phyloP scores from a whole-genome alignment of 2,113 vertebrate species.

The Sardina pilchardus region DNA sequence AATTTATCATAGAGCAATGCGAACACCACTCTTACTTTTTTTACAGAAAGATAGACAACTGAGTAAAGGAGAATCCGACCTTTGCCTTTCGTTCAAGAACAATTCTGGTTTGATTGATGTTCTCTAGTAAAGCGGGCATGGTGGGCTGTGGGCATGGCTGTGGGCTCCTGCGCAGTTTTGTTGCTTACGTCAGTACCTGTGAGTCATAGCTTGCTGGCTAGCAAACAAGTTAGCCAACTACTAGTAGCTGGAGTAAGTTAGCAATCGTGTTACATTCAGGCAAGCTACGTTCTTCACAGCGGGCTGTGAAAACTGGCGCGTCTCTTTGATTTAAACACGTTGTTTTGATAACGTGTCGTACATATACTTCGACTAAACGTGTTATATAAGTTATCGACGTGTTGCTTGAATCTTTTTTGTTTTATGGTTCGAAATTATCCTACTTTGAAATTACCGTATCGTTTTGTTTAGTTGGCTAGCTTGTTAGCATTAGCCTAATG shows the following conservation, averaged over 20 bases:
- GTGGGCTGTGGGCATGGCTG: not conserved
- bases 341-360: slow-evolving; percentile 1
- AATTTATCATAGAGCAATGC: no score
- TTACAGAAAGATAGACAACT: not conserved
- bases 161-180: not conserved
- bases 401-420: not conserved
- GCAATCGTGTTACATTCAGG: not conserved
- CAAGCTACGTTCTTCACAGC: slow-evolving; percentile 15
- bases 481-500: slow-evolving; percentile 11
- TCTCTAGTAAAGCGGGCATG: not conserved
- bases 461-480: slow-evolving; percentile 3
- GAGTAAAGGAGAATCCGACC: not conserved
- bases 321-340: not conserved
- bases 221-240: slow-evolving; percentile 13
- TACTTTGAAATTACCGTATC: not conserved
- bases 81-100: not conserved
- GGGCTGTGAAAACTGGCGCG: slow-evolving; percentile 19
- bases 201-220: slow-evolving; percentile 3
- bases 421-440: not conserved
- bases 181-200: not conserved
- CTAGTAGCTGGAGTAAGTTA: slow-evolving; percentile 9
- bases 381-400: not conserved
- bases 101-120: not conserved
- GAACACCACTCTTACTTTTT: not conserved
- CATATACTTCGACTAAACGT: not conserved